Conservation (phyloP, 1,140 invertebrate species). For the Drosophila burlai region DNA sequence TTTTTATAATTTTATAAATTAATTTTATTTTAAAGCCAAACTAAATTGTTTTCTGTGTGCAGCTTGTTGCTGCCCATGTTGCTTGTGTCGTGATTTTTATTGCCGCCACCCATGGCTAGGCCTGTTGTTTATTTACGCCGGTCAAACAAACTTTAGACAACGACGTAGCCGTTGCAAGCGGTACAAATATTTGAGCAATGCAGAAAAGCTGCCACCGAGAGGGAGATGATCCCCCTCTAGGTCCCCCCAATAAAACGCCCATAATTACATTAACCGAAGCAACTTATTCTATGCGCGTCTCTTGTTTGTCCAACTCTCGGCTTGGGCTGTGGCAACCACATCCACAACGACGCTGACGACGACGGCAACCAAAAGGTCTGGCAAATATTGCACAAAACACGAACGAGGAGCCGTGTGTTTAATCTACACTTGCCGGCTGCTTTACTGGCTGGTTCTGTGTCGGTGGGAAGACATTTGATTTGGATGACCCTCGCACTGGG, state of each 20-base stretch:
- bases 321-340: slow-evolving; percentile 26
- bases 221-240: background rate
- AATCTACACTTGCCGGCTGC: slow-evolving; percentile 52
- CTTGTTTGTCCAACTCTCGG: slow-evolving; percentile 68
- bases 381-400: slow-evolving; percentile 72
- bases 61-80: slow-evolving; percentile 24
- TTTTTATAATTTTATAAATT: background rate
- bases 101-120: slow-evolving; percentile 47
- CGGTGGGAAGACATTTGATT: slow-evolving; percentile 48
- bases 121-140: slow-evolving; percentile 66
- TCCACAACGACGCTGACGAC: slow-evolving; percentile 16
- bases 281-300: slow-evolving; percentile 49
- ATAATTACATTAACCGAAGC: slow-evolving; percentile 36
- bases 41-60: slow-evolving; percentile 4
- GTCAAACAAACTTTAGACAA: slow-evolving; percentile 63
- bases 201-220: slow-evolving; percentile 20
- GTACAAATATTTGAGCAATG: slow-evolving; percentile 50
- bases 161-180: slow-evolving; percentile 39
- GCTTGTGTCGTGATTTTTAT: slow-evolving; percentile 42
- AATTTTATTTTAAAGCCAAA: slow-evolving; percentile 4
- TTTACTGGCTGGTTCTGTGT: slow-evolving; percentile 19
- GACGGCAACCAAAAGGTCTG: slow-evolving; percentile 45
- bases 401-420: slow-evolving; percentile 47
- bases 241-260: slow-evolving; percentile 17
- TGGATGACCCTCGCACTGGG: slow-evolving; percentile 65